A percentile compares a stretch with the other conserved stretches of the same genome.
phyloP scores from a whole-genome alignment of 2,888 invertebrate genomes.

The Tinea semifulvella region DNA sequence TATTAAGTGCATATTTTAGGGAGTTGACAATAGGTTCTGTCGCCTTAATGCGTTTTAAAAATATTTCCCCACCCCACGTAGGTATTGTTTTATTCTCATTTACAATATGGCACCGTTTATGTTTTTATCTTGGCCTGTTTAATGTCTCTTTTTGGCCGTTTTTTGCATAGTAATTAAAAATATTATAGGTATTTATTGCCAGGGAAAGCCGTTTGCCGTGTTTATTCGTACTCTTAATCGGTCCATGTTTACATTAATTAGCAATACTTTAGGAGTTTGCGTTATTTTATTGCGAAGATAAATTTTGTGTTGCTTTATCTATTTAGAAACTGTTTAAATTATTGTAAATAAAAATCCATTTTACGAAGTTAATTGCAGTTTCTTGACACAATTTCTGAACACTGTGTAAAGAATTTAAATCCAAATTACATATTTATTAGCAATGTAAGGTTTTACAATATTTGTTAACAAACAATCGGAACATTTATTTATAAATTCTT shows the following conservation, averaged over 20 bases:
- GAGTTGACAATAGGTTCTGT: too few species aligned
- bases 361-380: too few species aligned
- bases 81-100: slow-evolving; percentile 42
- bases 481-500: too few species aligned
- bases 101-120: slow-evolving; percentile 45
- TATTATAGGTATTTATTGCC: slow-evolving; percentile 64
- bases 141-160: slow-evolving; percentile 38
- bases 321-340: too few species aligned
- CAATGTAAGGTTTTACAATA: too few species aligned
- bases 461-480: too few species aligned
- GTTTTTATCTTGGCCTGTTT: slow-evolving; percentile 53
- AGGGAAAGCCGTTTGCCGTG: slow-evolving; percentile 49
- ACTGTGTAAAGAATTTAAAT: too few species aligned
- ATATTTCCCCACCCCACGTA: slow-evolving; percentile 19
- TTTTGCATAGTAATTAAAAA: slow-evolving; percentile 55
- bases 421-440: too few species aligned
- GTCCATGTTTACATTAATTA: slow-evolving; percentile 64
- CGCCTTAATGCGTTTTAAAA: too few species aligned
- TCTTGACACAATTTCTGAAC: too few species aligned
- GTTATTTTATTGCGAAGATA: slow-evolving; percentile 54
- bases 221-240: slow-evolving; percentile 58
- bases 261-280: slow-evolving; percentile 56
- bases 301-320: slow-evolving; percentile 13
- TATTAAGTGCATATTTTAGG: too few species aligned
- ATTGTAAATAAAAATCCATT: too few species aligned